A percentile compares a stretch with the other conserved stretches of the same genome.
Evolutionary conservation across 2,888 invertebrate species (phyloP).

Genomic region (Formica aserva): DNA sequence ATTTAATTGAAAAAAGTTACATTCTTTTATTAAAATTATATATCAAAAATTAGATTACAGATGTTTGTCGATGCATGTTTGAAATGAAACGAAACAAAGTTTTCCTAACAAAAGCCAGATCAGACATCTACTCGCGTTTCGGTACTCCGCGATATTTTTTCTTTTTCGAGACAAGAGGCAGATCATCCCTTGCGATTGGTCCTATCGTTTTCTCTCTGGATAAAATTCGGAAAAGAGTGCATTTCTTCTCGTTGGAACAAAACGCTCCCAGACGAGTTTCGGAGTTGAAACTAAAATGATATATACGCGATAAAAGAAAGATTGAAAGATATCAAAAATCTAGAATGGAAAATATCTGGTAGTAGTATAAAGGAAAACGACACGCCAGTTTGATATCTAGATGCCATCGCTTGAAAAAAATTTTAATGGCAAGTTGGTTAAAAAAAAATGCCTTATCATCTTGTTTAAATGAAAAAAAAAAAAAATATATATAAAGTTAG

Average conservation of each 20-base stretch:
- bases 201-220: constrained; percentile 27
- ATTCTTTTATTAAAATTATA: not conserved
- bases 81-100: not conserved
- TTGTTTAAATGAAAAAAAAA: not conserved
- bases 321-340: constrained; percentile 22
- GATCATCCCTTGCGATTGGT: constrained; percentile 18
- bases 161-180: constrained; percentile 12
- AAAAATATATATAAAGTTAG: not conserved
- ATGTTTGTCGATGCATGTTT: not conserved
- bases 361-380: constrained; percentile 2
- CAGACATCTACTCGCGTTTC: constrained; percentile 1
- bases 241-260: constrained; percentile 28
- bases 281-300: constrained; percentile 13
- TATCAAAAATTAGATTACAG: constrained; percentile 1
- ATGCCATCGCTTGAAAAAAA: not conserved
- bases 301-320: constrained; percentile 20
- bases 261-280: constrained; percentile 31
- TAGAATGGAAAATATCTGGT: not conserved
- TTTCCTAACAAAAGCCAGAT: constrained; percentile 7
- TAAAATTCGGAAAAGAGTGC: constrained; percentile 27
- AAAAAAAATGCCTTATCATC: not conserved
- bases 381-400: not conserved
- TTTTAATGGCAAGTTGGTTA: not conserved
- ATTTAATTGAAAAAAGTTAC: not conserved
- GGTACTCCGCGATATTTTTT: constrained; percentile 1